Conservation (phyloP, 1,140 invertebrate species). For the Oncopodura yosiiana region DNA sequence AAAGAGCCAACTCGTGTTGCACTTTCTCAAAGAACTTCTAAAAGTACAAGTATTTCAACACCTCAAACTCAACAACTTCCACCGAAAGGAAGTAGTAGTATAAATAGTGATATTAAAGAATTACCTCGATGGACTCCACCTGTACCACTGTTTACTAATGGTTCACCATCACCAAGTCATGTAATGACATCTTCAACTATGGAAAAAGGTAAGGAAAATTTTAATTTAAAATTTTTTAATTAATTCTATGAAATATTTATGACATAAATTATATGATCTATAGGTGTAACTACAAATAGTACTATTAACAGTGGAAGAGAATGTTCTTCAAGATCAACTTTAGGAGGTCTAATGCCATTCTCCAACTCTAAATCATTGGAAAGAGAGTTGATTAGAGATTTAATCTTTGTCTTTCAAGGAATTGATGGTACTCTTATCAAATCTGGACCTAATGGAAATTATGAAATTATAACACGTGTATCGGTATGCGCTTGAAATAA, state of each 20-base stretch:
- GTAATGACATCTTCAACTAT: background rate
- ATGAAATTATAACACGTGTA: constrained; percentile 51
- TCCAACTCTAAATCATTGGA: constrained; percentile 30
- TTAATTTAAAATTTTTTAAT: constrained; percentile 1
- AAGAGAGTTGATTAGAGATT: constrained; percentile 56
- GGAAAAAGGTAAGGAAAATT: background rate
- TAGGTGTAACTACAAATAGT: too few species aligned
- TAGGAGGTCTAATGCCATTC: background rate
- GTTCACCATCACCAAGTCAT: background rate
- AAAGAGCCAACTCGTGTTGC: constrained; percentile 9
- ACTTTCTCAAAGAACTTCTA: background rate
- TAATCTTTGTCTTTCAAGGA: constrained; percentile 72
- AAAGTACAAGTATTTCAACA: background rate
- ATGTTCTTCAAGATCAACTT: background rate
- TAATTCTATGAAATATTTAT: background rate
- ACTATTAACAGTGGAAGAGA: too few species aligned
- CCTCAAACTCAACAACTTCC: background rate
- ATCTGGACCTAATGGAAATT: constrained; percentile 52
- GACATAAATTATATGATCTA: constrained; percentile 2
- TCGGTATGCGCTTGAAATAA: background rate
- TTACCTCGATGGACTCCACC: background rate
- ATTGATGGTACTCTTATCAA: constrained; percentile 66
- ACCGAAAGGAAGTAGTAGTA: background rate
- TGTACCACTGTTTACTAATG: background rate
- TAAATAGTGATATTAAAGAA: background rate